Conservation (phyloP, 1,140 invertebrate genomes). For the Pemphigus obesinymphae region DNA sequence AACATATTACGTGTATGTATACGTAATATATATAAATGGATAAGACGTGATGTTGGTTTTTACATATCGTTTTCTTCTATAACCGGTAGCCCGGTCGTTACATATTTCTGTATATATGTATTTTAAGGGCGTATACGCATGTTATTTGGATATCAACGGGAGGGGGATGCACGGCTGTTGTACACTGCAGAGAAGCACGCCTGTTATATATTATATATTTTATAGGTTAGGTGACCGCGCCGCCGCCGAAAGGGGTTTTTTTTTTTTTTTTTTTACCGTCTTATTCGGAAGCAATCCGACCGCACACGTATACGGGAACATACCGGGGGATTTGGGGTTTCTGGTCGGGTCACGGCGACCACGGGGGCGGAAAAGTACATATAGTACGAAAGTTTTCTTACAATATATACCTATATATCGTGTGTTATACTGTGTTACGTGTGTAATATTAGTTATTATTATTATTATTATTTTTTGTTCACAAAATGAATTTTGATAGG, state of each 20-base stretch:
- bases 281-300: background rate
- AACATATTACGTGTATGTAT: background rate
- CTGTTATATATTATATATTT: no score
- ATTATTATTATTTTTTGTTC: conserved; percentile 8
- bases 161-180: background rate
- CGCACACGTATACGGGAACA: background rate
- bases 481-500: conserved; percentile 35
- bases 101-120: background rate
- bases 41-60: conserved; percentile 31
- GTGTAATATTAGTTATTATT: background rate
- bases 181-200: background rate
- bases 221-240: no score
- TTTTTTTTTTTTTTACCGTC: background rate
- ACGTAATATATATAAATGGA: background rate
- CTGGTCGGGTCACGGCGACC: background rate
- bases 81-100: conserved; percentile 4
- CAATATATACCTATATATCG: background rate
- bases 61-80: background rate
- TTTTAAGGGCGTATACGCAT: conserved; percentile 22
- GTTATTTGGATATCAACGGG: background rate
- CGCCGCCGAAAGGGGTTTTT: conserved; percentile 7
- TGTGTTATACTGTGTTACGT: background rate
- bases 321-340: conserved; percentile 22
- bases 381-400: conserved; percentile 16
- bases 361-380: background rate